These are phyloP conservation scores for Dendrolimus kikuchii DNA, from an alignment of 1,140 invertebrate genomes.

Conservation along the genomic window DNA sequence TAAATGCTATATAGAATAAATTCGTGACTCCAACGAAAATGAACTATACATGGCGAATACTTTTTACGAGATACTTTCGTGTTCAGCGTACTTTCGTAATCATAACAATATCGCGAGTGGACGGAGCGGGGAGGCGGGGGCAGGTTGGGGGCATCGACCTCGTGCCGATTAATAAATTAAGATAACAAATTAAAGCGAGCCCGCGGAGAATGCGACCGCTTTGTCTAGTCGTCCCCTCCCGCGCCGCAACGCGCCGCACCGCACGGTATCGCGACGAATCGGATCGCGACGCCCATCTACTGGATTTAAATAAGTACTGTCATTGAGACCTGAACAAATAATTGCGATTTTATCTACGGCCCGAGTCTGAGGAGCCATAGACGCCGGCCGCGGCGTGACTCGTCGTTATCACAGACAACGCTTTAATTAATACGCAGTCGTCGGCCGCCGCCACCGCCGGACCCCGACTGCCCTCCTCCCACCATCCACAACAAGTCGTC, in stretches of 20 bases:
- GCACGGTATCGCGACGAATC: not conserved
- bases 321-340: too few species aligned
- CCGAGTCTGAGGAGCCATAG: not conserved
- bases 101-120: not conserved
- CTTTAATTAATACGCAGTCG: not conserved
- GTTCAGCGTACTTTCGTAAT: not conserved
- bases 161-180: slow-evolving; percentile 36
- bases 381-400: not conserved
- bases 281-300: not conserved
- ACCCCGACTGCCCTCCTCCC: too few species aligned
- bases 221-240: slow-evolving; percentile 15
- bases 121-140: not conserved
- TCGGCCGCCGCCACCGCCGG: too few species aligned
- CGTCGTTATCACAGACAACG: not conserved
- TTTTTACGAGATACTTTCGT: not conserved
- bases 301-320: too few species aligned
- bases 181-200: slow-evolving; percentile 40
- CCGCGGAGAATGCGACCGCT: slow-evolving; percentile 20
- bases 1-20: too few species aligned
- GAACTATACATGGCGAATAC: not conserved
- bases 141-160: slow-evolving; percentile 18
- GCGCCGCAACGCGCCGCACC: slow-evolving; percentile 2
- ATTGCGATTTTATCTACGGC: not conserved
- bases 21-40: not conserved
- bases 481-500: too few species aligned